phyloP scores from a whole-genome alignment of 1,140 invertebrate species.

The Atopsyche davidsoni region DNA sequence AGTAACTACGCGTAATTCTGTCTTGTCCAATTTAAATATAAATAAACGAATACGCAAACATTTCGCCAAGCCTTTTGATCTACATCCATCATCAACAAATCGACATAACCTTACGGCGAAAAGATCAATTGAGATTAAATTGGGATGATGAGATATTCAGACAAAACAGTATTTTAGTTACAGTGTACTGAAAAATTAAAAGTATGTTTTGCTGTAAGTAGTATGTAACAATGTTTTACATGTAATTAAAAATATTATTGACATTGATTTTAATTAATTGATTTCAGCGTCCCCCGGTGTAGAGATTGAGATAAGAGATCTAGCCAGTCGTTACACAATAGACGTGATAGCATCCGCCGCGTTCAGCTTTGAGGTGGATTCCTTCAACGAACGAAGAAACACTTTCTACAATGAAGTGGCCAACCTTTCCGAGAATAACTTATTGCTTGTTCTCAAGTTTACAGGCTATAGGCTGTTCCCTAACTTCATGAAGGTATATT shows the following conservation, averaged over 20 bases:
- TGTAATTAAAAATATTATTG: slow-evolving; percentile 1
- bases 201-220: background rate
- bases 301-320: slow-evolving; percentile 47
- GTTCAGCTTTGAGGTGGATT: slow-evolving; percentile 54
- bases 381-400: slow-evolving; percentile 46
- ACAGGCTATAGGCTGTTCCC: slow-evolving; percentile 15
- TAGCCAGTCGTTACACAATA: slow-evolving; percentile 49
- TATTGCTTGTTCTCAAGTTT: slow-evolving; percentile 18
- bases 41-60: too few species aligned
- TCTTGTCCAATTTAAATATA: too few species aligned
- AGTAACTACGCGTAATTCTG: too few species aligned
- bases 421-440: slow-evolving; percentile 7
- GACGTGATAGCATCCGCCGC: slow-evolving; percentile 42
- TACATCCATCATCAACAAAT: too few species aligned
- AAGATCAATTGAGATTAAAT: background rate
- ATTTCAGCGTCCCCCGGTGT: slow-evolving; percentile 12
- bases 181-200: background rate
- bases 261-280: background rate
- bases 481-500: slow-evolving; percentile 20
- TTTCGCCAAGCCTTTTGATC: too few species aligned
- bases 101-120: too few species aligned
- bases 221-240: background rate
- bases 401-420: slow-evolving; percentile 47
- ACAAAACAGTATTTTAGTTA: background rate
- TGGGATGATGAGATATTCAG: background rate